These are phyloP conservation scores for Gymnoscopelus microlampas DNA, from an alignment of 2,797 vertebrate species.

Conservation along the genomic window DNA sequence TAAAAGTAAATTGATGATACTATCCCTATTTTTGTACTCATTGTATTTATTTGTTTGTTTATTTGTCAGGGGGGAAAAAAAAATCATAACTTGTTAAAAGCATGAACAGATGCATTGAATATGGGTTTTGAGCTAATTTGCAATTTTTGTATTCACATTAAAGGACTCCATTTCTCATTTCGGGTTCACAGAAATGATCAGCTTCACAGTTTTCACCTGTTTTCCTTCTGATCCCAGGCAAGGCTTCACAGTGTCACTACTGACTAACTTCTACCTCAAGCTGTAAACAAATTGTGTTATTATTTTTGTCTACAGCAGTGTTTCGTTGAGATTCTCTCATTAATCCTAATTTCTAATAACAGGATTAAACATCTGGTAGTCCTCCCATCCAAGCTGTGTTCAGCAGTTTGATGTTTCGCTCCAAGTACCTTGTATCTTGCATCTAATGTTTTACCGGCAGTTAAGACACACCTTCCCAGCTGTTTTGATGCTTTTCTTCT, in stretches of 20 bases:
- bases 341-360: constrained; percentile 46
- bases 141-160: background rate
- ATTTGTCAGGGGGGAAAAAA: too few relatives aligned
- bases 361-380: constrained; percentile 58
- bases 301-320: constrained; percentile 27
- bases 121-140: too few relatives aligned
- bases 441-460: constrained; percentile 13
- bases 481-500: constrained; percentile 31
- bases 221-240: constrained; percentile 10
- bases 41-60: too few relatives aligned
- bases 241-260: constrained; percentile 30
- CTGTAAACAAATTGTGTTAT: constrained; percentile 31
- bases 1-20: too few relatives aligned
- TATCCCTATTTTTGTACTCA: too few relatives aligned
- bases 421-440: constrained; percentile 37
- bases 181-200: background rate
- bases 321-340: constrained; percentile 45
- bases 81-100: too few relatives aligned
- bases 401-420: constrained; percentile 38
- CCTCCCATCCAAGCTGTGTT: constrained; percentile 58
- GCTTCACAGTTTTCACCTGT: background rate
- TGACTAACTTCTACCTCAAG: constrained; percentile 24
- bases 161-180: background rate
- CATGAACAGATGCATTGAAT: too few relatives aligned
- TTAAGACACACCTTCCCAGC: constrained; percentile 48